Percentiles rank a stretch among this genome's conserved stretches.
Evolutionary conservation across 2,797 vertebrate species (phyloP).

Genomic region (Oreochromis mossambicus): DNA sequence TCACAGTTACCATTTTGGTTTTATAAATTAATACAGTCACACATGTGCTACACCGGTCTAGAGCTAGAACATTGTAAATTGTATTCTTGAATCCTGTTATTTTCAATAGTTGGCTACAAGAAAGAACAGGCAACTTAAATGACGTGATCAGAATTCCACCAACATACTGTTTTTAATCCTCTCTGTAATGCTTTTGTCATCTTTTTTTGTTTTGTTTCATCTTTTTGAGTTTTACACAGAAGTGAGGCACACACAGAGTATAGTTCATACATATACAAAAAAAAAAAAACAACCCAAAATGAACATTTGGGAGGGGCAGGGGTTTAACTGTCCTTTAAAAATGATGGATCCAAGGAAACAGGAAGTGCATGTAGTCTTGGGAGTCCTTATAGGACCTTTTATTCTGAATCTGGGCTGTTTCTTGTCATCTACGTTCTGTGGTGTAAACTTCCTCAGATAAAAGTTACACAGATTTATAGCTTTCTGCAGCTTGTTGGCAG

Average conservation of each 20-base stretch:
- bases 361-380: slow-evolving; percentile 76
- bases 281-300: slow-evolving; percentile 44
- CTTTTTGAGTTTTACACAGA: slow-evolving; percentile 78
- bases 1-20: slow-evolving; percentile 90
- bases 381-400: slow-evolving; percentile 74
- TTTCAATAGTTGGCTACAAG: slow-evolving; percentile 86
- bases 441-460: slow-evolving; percentile 48
- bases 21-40: slow-evolving; percentile 90
- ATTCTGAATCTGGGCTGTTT: slow-evolving; percentile 60
- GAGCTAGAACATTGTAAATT: slow-evolving; percentile 86
- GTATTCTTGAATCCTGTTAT: slow-evolving; percentile 82
- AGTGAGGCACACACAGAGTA: slow-evolving; percentile 85
- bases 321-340: slow-evolving; percentile 63
- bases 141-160: slow-evolving; percentile 78
- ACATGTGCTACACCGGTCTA: slow-evolving; percentile 88
- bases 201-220: slow-evolving; percentile 71
- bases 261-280: slow-evolving; percentile 80
- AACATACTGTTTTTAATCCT: slow-evolving; percentile 69
- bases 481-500: slow-evolving; percentile 65
- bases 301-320: slow-evolving; percentile 56
- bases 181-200: slow-evolving; percentile 72
- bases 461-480: slow-evolving; percentile 49
- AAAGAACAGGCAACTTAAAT: slow-evolving; percentile 86
- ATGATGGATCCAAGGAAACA: slow-evolving; percentile 61
- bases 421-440: slow-evolving; percentile 59